Base-by-base conservation (phyloP, 2,113 vertebrate genomes). In the Microtus pennsylvanicus region DNA sequence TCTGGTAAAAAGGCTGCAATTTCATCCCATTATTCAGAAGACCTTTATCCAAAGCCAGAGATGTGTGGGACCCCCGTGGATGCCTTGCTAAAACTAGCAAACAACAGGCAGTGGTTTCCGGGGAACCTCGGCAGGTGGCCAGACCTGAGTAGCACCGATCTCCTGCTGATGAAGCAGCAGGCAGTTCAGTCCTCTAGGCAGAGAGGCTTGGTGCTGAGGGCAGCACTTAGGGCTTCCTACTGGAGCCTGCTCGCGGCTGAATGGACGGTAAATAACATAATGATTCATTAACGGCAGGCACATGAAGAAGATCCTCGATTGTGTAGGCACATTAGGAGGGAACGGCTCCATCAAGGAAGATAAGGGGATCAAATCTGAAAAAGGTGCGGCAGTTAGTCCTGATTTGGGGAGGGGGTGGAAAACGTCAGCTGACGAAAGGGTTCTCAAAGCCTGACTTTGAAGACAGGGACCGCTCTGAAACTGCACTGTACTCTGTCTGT, bases 181-280 rank as follows among this genome's bases (percentile, higher is more conserved):
- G 21, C 7, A 14, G 52, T 87, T 78, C 87, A 85, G 70, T 16
- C 76, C 14, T 33, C 61, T 74, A 61, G 10, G 61, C 10, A 8
- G 28, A 67, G 69, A 87, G 30, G 38, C 21, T 3, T 2, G 50
- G 87, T 42, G 35, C 78, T 63, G 0, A 0, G 30, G 13, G 7
- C 12, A 47, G 63, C 28, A 9, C 70, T 28, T 9, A 45, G 80
- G 1, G 12, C 85, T n/a, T 28, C 21, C 8, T 58, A 26, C 70
- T 22, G 35, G 80, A 91, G 72, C 3, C 52, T 8, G 89, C 55
- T 89, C n/a, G 0, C 4, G 1, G 72, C 67, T 17, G 16, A 90
- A 95, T 19, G 45, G 67, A 87, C 61, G 58, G 76, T 50, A 90
- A 97, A 75, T 89, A 83, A n/a, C 89, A 86, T 45, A 96, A 90